A percentile compares a stretch with the other conserved stretches of the same genome.
These are phyloP conservation scores for Emberiza fucata DNA, from an alignment of 2,113 vertebrate genomes.

Conservation along the genomic window DNA sequence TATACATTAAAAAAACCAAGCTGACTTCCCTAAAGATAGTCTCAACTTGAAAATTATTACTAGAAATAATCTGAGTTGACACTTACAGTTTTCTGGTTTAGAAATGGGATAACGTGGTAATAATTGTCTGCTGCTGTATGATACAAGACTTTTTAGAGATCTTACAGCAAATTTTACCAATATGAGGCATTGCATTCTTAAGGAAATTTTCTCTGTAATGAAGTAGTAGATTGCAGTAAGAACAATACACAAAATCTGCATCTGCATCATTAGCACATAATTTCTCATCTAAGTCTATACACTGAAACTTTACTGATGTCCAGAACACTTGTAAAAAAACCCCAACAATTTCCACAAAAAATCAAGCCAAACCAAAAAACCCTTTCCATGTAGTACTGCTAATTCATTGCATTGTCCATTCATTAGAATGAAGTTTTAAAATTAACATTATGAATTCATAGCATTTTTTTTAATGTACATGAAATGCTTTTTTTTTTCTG, in stretches of 20 bases:
- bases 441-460: not conserved
- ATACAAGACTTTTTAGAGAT: not conserved
- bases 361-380: not conserved
- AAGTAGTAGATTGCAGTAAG: not conserved
- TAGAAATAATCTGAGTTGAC: not conserved
- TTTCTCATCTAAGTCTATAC: not conserved
- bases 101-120: not conserved
- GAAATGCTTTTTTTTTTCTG: not conserved
- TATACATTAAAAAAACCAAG: not conserved
- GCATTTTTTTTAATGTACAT: not conserved
- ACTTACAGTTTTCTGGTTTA: not conserved
- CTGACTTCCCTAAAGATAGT: not conserved
- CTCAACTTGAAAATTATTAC: not conserved
- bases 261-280: not conserved
- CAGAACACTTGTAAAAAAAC: not conserved
- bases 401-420: not conserved
- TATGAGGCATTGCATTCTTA: not conserved
- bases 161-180: not conserved
- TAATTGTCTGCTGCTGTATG: not conserved
- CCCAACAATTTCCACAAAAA: not conserved
- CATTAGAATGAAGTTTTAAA: not conserved
- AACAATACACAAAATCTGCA: not conserved
- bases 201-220: not conserved
- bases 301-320: not conserved
- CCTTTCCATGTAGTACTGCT: not conserved